These are phyloP conservation scores for Agrotis clavis DNA, from an alignment of 2,888 invertebrate species.

Conservation along the genomic window DNA sequence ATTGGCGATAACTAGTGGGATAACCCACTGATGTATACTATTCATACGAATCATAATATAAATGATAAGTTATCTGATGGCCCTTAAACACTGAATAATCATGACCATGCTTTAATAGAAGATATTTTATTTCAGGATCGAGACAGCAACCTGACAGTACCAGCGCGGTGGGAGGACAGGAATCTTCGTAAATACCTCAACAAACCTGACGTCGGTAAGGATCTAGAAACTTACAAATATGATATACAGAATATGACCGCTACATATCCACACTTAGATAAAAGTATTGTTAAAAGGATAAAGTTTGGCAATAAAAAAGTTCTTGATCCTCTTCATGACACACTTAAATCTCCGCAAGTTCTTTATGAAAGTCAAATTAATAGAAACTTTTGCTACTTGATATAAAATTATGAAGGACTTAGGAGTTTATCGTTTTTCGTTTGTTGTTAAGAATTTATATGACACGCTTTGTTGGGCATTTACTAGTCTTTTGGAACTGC, in stretches of 20 bases:
- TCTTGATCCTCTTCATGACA: slow-evolving; percentile 12
- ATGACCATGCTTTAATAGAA: not conserved
- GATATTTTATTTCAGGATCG: slow-evolving; percentile 83
- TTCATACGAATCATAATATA: not conserved
- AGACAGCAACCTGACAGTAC: slow-evolving; percentile 93
- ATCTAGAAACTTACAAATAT: not conserved
- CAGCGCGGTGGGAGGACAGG: slow-evolving; percentile 93
- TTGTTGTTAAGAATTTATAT: not conserved
- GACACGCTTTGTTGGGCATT: not conserved
- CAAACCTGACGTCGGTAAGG: slow-evolving; percentile 89
- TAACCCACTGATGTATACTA: not conserved
- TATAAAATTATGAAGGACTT: slow-evolving; percentile 26
- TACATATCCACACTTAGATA: slow-evolving; percentile 1
- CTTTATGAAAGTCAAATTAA: slow-evolving; percentile 17
- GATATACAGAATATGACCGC: not conserved
- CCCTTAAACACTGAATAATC: not conserved
- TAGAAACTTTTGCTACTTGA: slow-evolving; percentile 31
- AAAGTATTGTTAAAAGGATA: not conserved
- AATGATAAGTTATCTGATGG: too few species aligned
- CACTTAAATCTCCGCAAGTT: slow-evolving; percentile 26
- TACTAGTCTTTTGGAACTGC: not conserved
- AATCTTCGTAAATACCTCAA: slow-evolving; percentile 92
- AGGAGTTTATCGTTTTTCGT: not conserved
- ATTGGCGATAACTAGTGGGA: not conserved
- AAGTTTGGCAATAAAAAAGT: slow-evolving; percentile 36